Evolutionary conservation across 2,113 vertebrate genomes (phyloP).

Genomic region (Gambusia affinis): DNA sequence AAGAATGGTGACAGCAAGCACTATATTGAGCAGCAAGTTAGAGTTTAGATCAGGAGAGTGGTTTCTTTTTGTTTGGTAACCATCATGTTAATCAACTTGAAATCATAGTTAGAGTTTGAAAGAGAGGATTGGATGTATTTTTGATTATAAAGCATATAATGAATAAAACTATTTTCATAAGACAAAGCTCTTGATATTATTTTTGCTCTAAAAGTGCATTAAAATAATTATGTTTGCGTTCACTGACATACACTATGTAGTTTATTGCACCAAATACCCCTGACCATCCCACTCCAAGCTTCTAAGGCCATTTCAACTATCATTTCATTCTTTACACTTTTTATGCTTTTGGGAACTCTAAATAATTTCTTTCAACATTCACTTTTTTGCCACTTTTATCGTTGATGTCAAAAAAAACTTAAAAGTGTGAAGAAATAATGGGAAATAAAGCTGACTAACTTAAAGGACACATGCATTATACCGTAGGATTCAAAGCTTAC

Average conservation of each 20-base stretch:
- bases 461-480: constrained; percentile 56
- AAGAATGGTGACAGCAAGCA: constrained; percentile 14
- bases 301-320: constrained; percentile 63
- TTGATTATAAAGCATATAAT: constrained; percentile 14
- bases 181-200: constrained; percentile 35
- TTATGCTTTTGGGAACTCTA: constrained; percentile 16
- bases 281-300: constrained; percentile 5
- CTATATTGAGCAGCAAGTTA: constrained; percentile 20
- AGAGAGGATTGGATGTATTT: not conserved
- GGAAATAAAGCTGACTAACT: constrained; percentile 29
- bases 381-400: constrained; percentile 26
- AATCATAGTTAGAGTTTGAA: not conserved
- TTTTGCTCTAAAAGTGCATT: constrained; percentile 57
- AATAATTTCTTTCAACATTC: constrained; percentile 44
- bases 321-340: constrained; percentile 14
- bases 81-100: constrained; percentile 4
- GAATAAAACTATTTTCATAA: constrained; percentile 48
- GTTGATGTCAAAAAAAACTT: constrained; percentile 15
- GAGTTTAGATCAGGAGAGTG: not conserved
- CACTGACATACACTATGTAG: constrained; percentile 22
- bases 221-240: constrained; percentile 47
- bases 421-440: constrained; percentile 11
- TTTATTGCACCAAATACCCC: constrained; percentile 37
- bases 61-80: not conserved
- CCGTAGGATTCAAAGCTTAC: constrained; percentile 17